Conservation (phyloP, 2,113 vertebrate genomes). For the Notarius lentiginosus region DNA sequence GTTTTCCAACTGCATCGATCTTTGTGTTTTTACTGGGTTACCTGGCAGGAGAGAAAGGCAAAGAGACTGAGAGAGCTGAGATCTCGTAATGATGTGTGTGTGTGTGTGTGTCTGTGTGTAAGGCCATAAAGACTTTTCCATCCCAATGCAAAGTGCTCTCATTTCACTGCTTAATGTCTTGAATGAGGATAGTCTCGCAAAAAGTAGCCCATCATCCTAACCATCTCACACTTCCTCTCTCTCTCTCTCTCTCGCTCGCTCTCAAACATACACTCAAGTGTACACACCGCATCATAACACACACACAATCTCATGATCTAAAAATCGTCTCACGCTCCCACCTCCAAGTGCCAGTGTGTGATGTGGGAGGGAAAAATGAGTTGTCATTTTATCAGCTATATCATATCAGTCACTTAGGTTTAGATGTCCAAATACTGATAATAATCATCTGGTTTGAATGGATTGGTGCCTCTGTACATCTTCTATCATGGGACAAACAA, state of each 20-base stretch:
- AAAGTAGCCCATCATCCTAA: conserved; percentile 39
- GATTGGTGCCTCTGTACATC: neutral
- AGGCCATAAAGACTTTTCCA: conserved; percentile 25
- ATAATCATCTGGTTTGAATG: neutral
- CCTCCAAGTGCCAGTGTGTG: neutral
- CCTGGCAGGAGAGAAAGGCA: neutral
- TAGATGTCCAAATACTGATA: neutral
- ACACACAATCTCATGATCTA: conserved; percentile 9
- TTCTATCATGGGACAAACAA: neutral
- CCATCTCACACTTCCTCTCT: neutral
- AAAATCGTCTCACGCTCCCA: neutral
- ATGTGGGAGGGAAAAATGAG: neutral
- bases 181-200: conserved; percentile 46
- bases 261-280: conserved; percentile 10
- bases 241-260: neutral
- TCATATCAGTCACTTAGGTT: neutral
- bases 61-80: neutral
- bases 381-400: neutral
- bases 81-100: conserved; percentile 14
- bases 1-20: conserved; percentile 63
- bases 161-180: conserved; percentile 47
- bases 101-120: conserved; percentile 16
- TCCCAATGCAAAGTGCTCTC: conserved; percentile 43
- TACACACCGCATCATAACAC: neutral
- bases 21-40: conserved; percentile 42